These are phyloP conservation scores for Enteromius thamalakanensis DNA, from an alignment of 2,797 vertebrate genomes.

Conservation along the genomic window DNA sequence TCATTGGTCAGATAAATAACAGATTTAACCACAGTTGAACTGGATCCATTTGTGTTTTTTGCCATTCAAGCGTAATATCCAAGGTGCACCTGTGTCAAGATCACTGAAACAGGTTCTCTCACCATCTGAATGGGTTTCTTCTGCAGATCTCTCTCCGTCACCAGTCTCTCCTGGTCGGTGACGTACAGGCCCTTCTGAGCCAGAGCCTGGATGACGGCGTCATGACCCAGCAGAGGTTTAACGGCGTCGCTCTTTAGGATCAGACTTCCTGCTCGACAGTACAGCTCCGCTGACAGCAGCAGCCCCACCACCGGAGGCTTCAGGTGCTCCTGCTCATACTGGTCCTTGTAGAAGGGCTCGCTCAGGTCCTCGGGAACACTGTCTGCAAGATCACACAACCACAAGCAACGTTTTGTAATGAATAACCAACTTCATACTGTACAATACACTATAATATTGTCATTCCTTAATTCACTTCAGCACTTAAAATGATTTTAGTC, in stretches of 20 bases:
- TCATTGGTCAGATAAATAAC: background rate
- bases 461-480: background rate
- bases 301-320: slow-evolving; percentile 92
- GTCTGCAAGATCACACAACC: slow-evolving; percentile 74
- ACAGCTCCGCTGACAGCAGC: slow-evolving; percentile 94
- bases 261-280: slow-evolving; percentile 92
- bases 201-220: slow-evolving; percentile 93
- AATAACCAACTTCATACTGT: background rate
- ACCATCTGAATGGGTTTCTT: slow-evolving; percentile 97
- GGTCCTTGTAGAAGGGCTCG: slow-evolving; percentile 96
- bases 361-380: slow-evolving; percentile 88
- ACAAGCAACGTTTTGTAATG: background rate
- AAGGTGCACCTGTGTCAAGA: background rate
- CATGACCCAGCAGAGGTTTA: slow-evolving; percentile 91
- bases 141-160: slow-evolving; percentile 92
- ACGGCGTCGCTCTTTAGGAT: slow-evolving; percentile 89
- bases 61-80: background rate
- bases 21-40: background rate
- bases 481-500: background rate
- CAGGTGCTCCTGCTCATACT: slow-evolving; percentile 98
- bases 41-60: background rate
- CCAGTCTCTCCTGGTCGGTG: slow-evolving; percentile 92
- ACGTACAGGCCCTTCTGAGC: slow-evolving; percentile 94
- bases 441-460: background rate
- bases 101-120: slow-evolving; percentile 62